Conservation (phyloP, 2,113 vertebrate species). For the Vulpes ferrilata region DNA sequence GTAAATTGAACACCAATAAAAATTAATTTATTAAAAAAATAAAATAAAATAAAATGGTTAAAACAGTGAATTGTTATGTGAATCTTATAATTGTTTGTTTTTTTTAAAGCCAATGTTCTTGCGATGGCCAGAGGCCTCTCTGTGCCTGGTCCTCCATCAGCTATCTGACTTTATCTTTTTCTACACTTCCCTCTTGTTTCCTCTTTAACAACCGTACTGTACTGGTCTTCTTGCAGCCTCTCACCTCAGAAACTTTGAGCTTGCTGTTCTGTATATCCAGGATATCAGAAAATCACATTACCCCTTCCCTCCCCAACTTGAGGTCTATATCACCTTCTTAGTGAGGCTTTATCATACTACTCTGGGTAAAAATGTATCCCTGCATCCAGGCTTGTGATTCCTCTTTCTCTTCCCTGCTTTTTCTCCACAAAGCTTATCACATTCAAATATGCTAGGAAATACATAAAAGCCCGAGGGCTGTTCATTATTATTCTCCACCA, state of each 20-base stretch:
- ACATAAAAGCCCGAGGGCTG: not conserved
- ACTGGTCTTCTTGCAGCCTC: not conserved
- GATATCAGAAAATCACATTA: not conserved
- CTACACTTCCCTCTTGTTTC: not conserved
- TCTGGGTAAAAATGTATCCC: not conserved
- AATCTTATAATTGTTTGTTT: not conserved
- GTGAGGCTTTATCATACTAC: not conserved
- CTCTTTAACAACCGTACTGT: not conserved
- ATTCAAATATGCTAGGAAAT: not conserved
- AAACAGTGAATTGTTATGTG: not conserved
- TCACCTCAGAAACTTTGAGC: not conserved
- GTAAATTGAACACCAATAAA: too few species aligned
- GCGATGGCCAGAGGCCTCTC: not conserved
- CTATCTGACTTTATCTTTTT: not conserved
- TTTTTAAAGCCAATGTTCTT: not conserved
- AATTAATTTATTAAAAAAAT: too few species aligned
- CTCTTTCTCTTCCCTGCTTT: not conserved
- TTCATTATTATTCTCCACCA: not conserved
- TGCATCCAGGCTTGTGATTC: rapidly evolving
- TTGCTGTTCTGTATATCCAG: rapidly evolving
- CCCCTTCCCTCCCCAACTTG: not conserved
- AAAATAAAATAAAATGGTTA: not conserved
- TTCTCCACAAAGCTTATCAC: not conserved
- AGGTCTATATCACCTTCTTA: not conserved
- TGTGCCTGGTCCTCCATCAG: not conserved